These are phyloP conservation scores for Romanogobio albipinnatus DNA, from an alignment of 2,113 vertebrate species.

Conservation along the genomic window DNA sequence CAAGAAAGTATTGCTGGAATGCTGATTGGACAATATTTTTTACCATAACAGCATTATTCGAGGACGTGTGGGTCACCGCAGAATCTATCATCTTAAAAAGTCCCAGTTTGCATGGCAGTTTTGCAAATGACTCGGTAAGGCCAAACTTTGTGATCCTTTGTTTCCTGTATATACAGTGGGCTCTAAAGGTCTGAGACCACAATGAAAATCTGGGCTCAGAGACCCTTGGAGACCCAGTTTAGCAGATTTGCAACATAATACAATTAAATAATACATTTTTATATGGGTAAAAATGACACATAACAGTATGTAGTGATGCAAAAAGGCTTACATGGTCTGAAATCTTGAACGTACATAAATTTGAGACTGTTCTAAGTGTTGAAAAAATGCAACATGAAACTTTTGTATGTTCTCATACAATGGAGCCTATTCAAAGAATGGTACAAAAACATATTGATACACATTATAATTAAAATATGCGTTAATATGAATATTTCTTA, in stretches of 20 bases:
- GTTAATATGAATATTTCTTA: too few relatives aligned
- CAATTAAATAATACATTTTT: neutral
- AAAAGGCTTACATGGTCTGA: neutral
- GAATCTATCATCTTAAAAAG: slow-evolving; percentile 45
- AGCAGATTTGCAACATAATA: neutral
- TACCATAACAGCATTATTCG: slow-evolving; percentile 68
- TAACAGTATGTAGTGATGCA: neutral
- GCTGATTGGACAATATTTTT: slow-evolving; percentile 25
- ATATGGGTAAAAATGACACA: too few relatives aligned
- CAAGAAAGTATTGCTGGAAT: neutral
- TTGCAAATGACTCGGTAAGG: slow-evolving; percentile 39
- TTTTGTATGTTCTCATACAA: neutral
- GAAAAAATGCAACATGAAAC: neutral
- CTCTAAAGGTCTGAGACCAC: neutral
- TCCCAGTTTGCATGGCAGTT: neutral
- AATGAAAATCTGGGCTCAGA: neutral
- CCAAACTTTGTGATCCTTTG: neutral
- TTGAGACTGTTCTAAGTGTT: neutral
- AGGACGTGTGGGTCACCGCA: slow-evolving; percentile 65
- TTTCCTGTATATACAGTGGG: neutral
- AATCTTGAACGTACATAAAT: neutral
- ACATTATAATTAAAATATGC: too few relatives aligned
- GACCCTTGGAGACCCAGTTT: neutral
- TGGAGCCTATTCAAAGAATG: neutral
- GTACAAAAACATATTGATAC: neutral